A percentile compares a stretch with the other conserved stretches of the same genome.
Conservation (phyloP, 2,797 vertebrate species). For the Gallirallus australis region DNA sequence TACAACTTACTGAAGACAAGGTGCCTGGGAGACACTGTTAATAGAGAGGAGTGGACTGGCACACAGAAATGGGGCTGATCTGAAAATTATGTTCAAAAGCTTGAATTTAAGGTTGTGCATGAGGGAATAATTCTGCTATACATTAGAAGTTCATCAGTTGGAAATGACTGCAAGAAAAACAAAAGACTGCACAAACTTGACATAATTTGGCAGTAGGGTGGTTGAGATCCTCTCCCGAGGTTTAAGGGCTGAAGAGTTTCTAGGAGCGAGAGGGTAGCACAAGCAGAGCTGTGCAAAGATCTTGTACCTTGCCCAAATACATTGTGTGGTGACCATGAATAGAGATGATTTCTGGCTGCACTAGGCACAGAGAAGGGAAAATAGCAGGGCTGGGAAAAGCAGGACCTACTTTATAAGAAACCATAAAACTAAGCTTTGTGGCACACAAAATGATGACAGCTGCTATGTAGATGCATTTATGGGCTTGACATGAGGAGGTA, state of each 20-base stretch:
- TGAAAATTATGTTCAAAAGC: not conserved
- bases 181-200: not conserved
- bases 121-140: not conserved
- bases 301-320: not conserved
- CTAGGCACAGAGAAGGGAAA: not conserved
- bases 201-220: not conserved
- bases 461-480: not conserved
- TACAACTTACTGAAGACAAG: not conserved
- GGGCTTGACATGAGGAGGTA: not conserved
- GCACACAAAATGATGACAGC: not conserved
- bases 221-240: not conserved
- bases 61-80: not conserved
- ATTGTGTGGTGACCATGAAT: not conserved
- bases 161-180: not conserved
- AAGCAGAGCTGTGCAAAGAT: not conserved
- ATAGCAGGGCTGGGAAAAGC: not conserved
- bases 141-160: not conserved
- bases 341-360: not conserved
- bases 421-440: not conserved
- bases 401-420: not conserved
- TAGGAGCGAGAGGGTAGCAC: not conserved
- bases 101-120: not conserved
- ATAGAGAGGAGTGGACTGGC: not conserved
- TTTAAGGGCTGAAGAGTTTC: not conserved
- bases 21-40: not conserved